A percentile compares a stretch with the other conserved stretches of the same genome.
Conservation (phyloP, 2,888 invertebrate species). For the Clitarchus hookeri region DNA sequence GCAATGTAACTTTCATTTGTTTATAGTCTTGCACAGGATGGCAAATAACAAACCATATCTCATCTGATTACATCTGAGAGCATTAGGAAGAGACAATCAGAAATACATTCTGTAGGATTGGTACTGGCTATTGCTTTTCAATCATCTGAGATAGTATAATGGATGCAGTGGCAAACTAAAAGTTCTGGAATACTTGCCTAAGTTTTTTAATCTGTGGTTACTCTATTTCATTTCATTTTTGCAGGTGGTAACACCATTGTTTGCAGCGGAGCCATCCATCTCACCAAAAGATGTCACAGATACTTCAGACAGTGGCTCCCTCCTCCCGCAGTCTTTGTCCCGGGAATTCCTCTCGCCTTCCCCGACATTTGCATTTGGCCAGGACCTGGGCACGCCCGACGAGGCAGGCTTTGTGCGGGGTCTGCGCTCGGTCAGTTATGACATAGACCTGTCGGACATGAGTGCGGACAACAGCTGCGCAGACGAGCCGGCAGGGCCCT, state of each 20-base stretch:
- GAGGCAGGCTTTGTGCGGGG: slow-evolving; percentile 59
- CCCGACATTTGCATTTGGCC: slow-evolving; percentile 58
- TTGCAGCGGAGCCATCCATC: background rate
- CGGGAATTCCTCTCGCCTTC: slow-evolving; percentile 65
- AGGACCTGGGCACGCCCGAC: slow-evolving; percentile 64
- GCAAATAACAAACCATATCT: no score
- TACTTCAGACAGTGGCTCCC: background rate
- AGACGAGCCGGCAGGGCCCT: slow-evolving; percentile 52
- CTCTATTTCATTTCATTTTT: no score
- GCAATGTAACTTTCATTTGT: no score
- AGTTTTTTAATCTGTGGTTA: no score
- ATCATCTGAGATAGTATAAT: no score
- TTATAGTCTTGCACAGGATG: no score
- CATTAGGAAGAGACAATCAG: no score
- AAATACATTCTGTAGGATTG: no score
- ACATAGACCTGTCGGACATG: slow-evolving; percentile 74
- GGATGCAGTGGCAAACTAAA: no score
- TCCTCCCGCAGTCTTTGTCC: slow-evolving; percentile 22
- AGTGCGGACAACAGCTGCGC: slow-evolving; percentile 73
- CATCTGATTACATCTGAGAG: no score
- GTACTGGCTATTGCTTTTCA: no score
- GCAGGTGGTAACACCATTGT: background rate
- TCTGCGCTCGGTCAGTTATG: slow-evolving; percentile 66
- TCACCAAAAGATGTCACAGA: background rate
- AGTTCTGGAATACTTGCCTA: no score